These are phyloP conservation scores for Pocillopora meandrina DNA, from an alignment of 92 coral and sea anemone species.

Conservation along the genomic window DNA sequence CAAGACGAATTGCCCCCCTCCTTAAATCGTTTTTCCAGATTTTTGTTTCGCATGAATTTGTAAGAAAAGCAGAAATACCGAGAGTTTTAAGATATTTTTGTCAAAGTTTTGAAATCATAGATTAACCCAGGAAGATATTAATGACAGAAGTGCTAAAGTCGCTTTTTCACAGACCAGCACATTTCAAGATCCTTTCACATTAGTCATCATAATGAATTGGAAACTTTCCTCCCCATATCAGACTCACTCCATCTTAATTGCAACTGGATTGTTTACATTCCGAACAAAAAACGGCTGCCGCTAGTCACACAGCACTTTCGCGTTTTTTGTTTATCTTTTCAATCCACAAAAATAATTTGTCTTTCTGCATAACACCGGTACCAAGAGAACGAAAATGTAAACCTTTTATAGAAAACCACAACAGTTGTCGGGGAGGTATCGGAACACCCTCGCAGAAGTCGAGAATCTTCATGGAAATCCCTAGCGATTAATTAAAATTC, in stretches of 20 bases:
- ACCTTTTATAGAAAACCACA: neutral
- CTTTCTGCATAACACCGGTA: slow-evolving; percentile 6
- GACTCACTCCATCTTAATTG: neutral
- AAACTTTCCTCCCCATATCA: neutral
- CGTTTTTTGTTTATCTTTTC: neutral
- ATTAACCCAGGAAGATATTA: too few relatives aligned
- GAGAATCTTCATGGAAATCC: neutral
- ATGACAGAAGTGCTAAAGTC: neutral
- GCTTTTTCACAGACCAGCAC: neutral
- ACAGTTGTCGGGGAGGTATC: neutral
- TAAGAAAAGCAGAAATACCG: too few relatives aligned
- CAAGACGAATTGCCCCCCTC: too few relatives aligned
- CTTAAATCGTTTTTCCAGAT: too few relatives aligned
- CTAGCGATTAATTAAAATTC: neutral
- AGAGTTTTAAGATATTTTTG: too few relatives aligned
- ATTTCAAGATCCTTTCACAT: neutral
- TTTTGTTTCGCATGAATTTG: too few relatives aligned
- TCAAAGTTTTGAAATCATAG: too few relatives aligned
- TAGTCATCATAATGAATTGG: neutral
- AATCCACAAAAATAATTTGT: slow-evolving; percentile 4
- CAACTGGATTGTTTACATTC: neutral
- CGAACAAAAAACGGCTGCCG: neutral
- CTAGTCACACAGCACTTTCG: neutral
- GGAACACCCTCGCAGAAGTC: neutral
- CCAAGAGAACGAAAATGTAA: neutral